Base-by-base conservation (phyloP, 2,888 invertebrate species). In the Drosophila pegasa region DNA sequence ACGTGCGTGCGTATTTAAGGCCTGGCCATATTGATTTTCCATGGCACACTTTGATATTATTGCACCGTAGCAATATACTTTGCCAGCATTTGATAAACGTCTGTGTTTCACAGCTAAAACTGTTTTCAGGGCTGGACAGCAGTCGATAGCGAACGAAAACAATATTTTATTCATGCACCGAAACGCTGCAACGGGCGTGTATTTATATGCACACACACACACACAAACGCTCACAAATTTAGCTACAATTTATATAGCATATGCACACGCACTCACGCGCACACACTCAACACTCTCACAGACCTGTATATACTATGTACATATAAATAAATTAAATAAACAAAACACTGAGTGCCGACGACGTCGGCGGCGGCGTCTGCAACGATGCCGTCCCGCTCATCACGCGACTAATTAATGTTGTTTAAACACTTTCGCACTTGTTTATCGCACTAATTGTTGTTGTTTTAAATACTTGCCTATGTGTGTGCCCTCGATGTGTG, bases 401-500 rank as follows among this genome's bases (percentile, higher is more conserved):
- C 83, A 84, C 87, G 83, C 83, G 83, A 84, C 87, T 67, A 66
- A 61, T 65, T 78, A 80, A 76, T 78, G 80, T 66, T 74, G 65
- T 63, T 67, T 65, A 61, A 56, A 38, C 62, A 69, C 56, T 60
- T 47, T 40, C 45, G 41, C 69, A 78, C 69, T 67, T 41, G 37
- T 60, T 63, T 55, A 55, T 47, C 16, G 41, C 35, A 37, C n/a
- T 50, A 56, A 48, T 62, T 47, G 16, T 50, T 41, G 12, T 31
- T 43, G 37, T 43, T 7, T 65, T 31, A n/a, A 62, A 25, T 51
- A 86, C 90, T 91, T 95, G 97, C 97, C 96, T 91, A 97, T 96
- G 93, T 97, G 97, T 86, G 95, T 95, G 92, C 96, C 96, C 94
- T 97, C 97, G 90, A 97, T 97, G 93, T 97, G 97, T 92, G 96